Conservation (phyloP, 2,797 vertebrate genomes). For the Cuculus canorus region DNA sequence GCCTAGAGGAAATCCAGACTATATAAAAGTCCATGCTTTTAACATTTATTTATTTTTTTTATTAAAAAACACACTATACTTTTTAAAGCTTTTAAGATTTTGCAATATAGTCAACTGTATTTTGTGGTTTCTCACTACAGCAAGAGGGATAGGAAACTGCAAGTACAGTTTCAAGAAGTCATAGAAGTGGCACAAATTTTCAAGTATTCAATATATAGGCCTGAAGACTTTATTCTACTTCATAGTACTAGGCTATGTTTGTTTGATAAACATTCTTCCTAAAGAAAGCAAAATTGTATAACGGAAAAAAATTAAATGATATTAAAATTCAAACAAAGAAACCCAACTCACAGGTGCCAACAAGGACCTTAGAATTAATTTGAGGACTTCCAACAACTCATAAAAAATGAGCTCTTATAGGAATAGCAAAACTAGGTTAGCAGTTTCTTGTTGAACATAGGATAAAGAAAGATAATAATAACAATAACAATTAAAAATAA, state of each 20-base stretch:
- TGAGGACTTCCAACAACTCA: not conserved
- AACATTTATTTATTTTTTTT: not conserved
- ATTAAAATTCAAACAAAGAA: not conserved
- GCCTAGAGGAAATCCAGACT: not conserved
- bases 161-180: not conserved
- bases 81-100: not conserved
- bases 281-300: not conserved
- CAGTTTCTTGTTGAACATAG: not conserved
- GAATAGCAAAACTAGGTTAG: conserved; percentile 20
- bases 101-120: not conserved
- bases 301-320: not conserved
- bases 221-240: not conserved
- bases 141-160: not conserved
- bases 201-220: not conserved
- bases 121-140: not conserved
- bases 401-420: not conserved
- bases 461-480: not conserved
- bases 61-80: not conserved
- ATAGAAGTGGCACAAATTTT: not conserved
- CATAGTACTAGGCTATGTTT: not conserved
- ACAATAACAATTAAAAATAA: not conserved
- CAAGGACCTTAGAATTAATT: not conserved
- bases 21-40: not conserved
- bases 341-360: not conserved
- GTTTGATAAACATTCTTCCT: not conserved